phyloP scores from a whole-genome alignment of 2,888 invertebrate genomes.

The Coenonympha glycerion region DNA sequence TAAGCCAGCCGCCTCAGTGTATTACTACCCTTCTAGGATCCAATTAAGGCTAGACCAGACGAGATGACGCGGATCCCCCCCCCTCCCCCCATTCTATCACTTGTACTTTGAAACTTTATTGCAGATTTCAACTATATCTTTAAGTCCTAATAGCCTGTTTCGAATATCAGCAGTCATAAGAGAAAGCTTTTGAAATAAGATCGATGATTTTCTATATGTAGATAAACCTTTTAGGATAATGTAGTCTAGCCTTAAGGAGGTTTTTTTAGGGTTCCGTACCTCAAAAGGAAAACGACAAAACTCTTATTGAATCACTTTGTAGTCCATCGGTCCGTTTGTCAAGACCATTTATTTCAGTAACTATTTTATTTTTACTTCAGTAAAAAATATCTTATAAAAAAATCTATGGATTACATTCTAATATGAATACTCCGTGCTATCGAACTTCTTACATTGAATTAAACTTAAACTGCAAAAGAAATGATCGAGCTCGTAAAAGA shows the following conservation, averaged over 20 bases:
- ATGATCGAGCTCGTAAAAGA: no score
- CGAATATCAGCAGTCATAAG: neutral
- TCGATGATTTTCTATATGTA: slow-evolving; percentile 17
- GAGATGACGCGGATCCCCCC: slow-evolving; percentile 51
- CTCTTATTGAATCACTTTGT: no score
- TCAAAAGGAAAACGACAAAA: no score
- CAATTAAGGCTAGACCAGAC: slow-evolving; percentile 62
- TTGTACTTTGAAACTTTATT: slow-evolving; percentile 19
- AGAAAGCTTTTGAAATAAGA: slow-evolving; percentile 3
- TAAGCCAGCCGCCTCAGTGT: slow-evolving; percentile 48
- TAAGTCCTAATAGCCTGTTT: neutral
- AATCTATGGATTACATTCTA: no score
- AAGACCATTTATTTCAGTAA: no score
- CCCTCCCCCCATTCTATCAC: slow-evolving; percentile 25
- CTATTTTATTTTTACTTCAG: no score
- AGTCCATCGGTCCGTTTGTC: no score
- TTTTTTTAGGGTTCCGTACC: no score
- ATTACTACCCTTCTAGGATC: slow-evolving; percentile 55
- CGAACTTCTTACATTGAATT: no score
- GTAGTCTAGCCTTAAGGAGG: slow-evolving; percentile 2
- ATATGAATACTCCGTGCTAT: no score
- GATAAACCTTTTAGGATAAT: slow-evolving; percentile 10
- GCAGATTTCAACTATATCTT: neutral
- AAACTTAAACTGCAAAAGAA: no score
- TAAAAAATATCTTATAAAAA: no score